A percentile compares a stretch with the other conserved stretches of the same genome.
phyloP scores from a whole-genome alignment of 2,113 vertebrate species.

The Saccopteryx bilineata region DNA sequence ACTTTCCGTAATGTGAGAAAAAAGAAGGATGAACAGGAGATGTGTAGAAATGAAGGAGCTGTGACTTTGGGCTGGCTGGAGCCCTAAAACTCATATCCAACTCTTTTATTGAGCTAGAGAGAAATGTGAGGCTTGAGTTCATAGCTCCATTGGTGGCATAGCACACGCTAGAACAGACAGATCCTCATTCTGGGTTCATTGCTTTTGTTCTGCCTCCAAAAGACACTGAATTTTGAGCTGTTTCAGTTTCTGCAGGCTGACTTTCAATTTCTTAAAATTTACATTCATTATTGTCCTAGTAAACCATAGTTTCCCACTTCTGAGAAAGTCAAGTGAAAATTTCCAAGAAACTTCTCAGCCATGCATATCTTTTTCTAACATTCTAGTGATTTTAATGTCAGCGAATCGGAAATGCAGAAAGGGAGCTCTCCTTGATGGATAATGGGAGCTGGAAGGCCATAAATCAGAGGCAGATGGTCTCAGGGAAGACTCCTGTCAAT shows the following conservation, averaged over 20 bases:
- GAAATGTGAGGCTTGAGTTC: background rate
- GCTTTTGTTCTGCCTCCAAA: background rate
- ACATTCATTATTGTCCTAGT: background rate
- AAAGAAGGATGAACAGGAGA: background rate
- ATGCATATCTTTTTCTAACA: background rate
- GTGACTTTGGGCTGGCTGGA: background rate
- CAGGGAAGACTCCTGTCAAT: background rate
- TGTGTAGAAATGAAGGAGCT: background rate
- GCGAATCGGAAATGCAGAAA: conserved; percentile 39
- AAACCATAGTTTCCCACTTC: conserved; percentile 47
- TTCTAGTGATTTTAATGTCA: conserved; percentile 53
- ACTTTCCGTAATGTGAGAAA: background rate
- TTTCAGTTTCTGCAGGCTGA: background rate
- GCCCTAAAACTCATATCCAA: background rate
- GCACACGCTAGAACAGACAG: background rate
- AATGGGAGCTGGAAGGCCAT: background rate
- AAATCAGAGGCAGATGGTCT: background rate
- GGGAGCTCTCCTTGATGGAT: conserved; percentile 13
- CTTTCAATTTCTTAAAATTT: conserved; percentile 48
- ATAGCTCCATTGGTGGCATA: background rate
- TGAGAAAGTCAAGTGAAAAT: conserved; percentile 50
- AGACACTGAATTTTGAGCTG: background rate
- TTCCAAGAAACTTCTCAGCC: conserved; percentile 29
- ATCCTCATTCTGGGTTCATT: background rate
- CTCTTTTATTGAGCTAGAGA: background rate